A percentile compares a stretch with the other conserved stretches of the same genome.
These are phyloP conservation scores for Gymnobelideus leadbeateri DNA, from an alignment of 2,113 vertebrate species.

Conservation along the genomic window DNA sequence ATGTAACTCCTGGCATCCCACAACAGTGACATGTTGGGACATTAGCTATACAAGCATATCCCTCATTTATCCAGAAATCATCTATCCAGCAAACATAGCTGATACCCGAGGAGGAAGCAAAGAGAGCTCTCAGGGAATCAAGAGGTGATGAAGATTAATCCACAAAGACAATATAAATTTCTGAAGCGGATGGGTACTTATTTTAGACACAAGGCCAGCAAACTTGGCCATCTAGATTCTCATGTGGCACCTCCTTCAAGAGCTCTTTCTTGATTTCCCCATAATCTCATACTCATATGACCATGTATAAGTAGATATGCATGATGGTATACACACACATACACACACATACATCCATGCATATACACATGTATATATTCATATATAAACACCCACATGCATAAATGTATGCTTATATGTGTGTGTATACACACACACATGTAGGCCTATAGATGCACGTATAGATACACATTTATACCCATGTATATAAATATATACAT, in stretches of 20 bases:
- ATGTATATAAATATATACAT: not conserved
- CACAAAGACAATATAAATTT: not conserved
- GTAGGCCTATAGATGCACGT: no score
- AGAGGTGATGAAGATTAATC: not conserved
- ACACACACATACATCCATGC: no score
- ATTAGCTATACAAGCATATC: not conserved
- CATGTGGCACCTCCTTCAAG: not conserved
- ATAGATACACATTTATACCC: no score
- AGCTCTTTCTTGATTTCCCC: not conserved
- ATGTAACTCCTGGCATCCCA: not conserved
- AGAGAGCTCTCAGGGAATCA: not conserved
- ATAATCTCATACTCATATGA: not conserved
- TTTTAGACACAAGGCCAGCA: not conserved
- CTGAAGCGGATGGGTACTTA: not conserved
- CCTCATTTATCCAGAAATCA: not conserved
- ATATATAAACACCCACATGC: no score
- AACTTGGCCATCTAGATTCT: not conserved
- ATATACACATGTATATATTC: no score
- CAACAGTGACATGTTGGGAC: not conserved
- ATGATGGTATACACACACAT: not conserved
- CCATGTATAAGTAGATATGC: not conserved
- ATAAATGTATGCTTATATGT: no score
- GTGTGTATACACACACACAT: no score
- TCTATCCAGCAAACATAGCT: not conserved
- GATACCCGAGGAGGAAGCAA: not conserved